A percentile compares a stretch with the other conserved stretches of the same genome.
Conservation (phyloP, 2,888 invertebrate species). For the Xestia sexstrigata region DNA sequence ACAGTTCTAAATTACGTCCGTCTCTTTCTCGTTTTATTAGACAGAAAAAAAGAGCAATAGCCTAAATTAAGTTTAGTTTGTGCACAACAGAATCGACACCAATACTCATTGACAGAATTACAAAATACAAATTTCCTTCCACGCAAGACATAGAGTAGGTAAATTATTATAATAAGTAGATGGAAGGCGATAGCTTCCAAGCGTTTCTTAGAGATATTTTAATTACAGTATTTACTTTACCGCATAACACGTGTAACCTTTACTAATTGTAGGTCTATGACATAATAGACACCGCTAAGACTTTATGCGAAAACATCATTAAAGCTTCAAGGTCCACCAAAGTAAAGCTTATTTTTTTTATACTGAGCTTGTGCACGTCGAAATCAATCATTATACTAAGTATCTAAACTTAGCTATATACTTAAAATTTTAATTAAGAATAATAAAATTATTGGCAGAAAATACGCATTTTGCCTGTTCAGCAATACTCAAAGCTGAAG, state of each 20-base stretch:
- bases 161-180: no score
- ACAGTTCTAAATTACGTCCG: no score
- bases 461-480: neutral
- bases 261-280: conserved; percentile 4
- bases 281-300: conserved; percentile 8
- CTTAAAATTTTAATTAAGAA: neutral
- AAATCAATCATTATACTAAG: neutral
- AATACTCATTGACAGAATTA: neutral
- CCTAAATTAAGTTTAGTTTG: no score
- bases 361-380: neutral
- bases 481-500: neutral
- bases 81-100: no score
- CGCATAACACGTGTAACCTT: conserved; percentile 21
- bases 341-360: neutral
- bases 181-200: conserved; percentile 35
- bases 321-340: neutral
- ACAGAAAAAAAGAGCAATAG: no score
- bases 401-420: neutral
- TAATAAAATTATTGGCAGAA: neutral
- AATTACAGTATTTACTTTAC: conserved; percentile 36
- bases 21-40: no score
- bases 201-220: conserved; percentile 42
- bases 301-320: neutral
- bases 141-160: neutral
- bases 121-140: neutral